phyloP scores from a whole-genome alignment of 2,888 invertebrate genomes.

The Eucera pruinosa region DNA sequence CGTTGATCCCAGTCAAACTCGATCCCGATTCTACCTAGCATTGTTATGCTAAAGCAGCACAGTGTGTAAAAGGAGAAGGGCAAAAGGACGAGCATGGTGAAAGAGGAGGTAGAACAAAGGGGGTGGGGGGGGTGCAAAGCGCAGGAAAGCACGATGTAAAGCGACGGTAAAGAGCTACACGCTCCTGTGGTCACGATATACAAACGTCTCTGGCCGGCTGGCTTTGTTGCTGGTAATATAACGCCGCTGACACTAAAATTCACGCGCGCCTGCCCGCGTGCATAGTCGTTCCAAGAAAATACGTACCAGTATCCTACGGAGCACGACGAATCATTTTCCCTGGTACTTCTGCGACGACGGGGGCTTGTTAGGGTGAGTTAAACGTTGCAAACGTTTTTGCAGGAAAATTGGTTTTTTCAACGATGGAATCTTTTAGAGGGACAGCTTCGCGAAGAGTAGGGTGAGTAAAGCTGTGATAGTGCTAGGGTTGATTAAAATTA shows the following conservation, averaged over 20 bases:
- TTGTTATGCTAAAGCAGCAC: slow-evolving; percentile 59
- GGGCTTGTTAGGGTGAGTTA: too few relatives aligned
- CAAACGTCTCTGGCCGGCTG: slow-evolving; percentile 43
- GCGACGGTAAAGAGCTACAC: slow-evolving; percentile 46
- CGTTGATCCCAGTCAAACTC: slow-evolving; percentile 33
- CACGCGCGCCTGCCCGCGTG: slow-evolving; percentile 32
- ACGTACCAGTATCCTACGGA: background rate
- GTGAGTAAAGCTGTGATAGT: too few relatives aligned
- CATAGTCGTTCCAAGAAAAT: slow-evolving; percentile 11
- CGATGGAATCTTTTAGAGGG: too few relatives aligned
- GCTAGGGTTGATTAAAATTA: too few relatives aligned
- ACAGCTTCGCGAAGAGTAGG: too few relatives aligned
- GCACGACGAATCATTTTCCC: slow-evolving; percentile 1
- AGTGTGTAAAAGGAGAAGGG: background rate
- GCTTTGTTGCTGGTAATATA: slow-evolving; percentile 57
- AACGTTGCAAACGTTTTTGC: too few relatives aligned
- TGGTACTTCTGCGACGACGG: too few relatives aligned
- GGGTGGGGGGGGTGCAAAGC: slow-evolving; percentile 29
- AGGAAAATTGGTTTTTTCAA: too few relatives aligned
- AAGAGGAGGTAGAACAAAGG: background rate
- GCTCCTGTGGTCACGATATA: slow-evolving; percentile 50
- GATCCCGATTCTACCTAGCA: slow-evolving; percentile 40
- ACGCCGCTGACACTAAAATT: slow-evolving; percentile 55
- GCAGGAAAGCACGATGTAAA: slow-evolving; percentile 51
- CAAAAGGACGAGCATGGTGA: slow-evolving; percentile 19